A percentile compares a stretch with the other conserved stretches of the same genome.
Conservation (phyloP, 92 coral and sea anemone genomes). For the Palythoa caribaeorum region DNA sequence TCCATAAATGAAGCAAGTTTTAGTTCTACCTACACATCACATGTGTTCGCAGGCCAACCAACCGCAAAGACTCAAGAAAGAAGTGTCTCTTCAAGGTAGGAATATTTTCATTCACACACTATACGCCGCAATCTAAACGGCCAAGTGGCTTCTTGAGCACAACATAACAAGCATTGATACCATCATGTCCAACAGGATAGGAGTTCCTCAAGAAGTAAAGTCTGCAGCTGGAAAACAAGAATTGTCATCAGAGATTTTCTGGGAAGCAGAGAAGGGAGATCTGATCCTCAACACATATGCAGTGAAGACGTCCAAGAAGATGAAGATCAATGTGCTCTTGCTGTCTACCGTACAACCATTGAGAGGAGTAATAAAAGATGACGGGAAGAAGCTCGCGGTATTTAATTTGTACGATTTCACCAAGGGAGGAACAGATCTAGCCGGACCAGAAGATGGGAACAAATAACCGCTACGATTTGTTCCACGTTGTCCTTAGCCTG, state of each 20-base stretch:
- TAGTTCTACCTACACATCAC: neutral
- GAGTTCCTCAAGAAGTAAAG: too few relatives aligned
- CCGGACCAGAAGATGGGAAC: neutral
- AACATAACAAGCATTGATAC: too few relatives aligned
- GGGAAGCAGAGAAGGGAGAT: too few relatives aligned
- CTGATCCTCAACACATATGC: neutral
- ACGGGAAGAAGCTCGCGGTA: neutral
- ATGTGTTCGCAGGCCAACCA: conserved; percentile 2
- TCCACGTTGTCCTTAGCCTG: too few relatives aligned
- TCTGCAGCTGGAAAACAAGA: too few relatives aligned
- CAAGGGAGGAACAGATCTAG: neutral
- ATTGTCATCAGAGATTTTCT: too few relatives aligned
- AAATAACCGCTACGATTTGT: too few relatives aligned
- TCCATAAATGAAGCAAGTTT: neutral
- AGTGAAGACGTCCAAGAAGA: neutral
- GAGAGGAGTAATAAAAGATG: neutral
- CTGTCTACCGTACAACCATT: neutral
- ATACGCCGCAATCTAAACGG: neutral
- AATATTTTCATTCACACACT: neutral
- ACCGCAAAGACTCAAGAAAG: neutral
- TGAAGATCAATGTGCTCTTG: neutral
- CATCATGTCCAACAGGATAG: too few relatives aligned
- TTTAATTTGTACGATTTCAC: neutral
- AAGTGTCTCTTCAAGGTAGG: neutral
- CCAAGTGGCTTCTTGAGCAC: too few relatives aligned